Evolutionary conservation across 2,113 vertebrate genomes (phyloP).

Genomic region (Zeus faber): DNA sequence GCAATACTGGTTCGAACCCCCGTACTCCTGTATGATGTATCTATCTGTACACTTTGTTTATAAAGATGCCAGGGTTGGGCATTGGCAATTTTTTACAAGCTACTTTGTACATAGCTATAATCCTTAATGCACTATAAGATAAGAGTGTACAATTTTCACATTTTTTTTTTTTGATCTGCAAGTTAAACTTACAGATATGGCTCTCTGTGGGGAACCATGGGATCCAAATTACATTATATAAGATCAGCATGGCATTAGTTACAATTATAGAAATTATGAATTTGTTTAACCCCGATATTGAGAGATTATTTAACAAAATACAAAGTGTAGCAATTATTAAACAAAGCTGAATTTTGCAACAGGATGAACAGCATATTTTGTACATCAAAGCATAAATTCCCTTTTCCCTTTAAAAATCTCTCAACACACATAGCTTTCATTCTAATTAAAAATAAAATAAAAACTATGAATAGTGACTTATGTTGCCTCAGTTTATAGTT

Average conservation of each 20-base stretch:
- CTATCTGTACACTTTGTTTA: slow-evolving; percentile 73
- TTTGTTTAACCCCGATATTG: no score
- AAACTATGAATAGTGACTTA: slow-evolving; percentile 47
- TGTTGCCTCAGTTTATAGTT: slow-evolving; percentile 58
- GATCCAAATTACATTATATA: slow-evolving; percentile 23
- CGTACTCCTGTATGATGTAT: slow-evolving; percentile 60
- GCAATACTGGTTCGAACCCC: slow-evolving; percentile 49
- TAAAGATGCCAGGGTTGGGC: slow-evolving; percentile 53
- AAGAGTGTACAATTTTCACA: slow-evolving; percentile 46
- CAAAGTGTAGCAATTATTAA: no score
- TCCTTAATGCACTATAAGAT: slow-evolving; percentile 64
- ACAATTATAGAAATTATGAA: slow-evolving; percentile 21
- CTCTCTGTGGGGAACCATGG: not conserved
- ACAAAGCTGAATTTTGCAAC: no score
- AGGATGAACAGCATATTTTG: no score
- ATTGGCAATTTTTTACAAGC: slow-evolving; percentile 68
- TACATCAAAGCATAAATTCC: no score
- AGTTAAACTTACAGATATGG: slow-evolving; percentile 37
- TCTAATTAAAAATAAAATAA: slow-evolving; percentile 25
- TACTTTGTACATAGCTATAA: slow-evolving; percentile 70
- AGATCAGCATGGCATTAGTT: slow-evolving; percentile 48
- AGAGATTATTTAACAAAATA: no score
- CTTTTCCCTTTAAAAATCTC: no score
- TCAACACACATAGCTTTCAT: no score
- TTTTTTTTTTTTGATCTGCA: slow-evolving; percentile 34